A percentile compares a stretch with the other conserved stretches of the same genome.
Conservation (phyloP, 2,113 vertebrate genomes). For the Eulemur macaco region DNA sequence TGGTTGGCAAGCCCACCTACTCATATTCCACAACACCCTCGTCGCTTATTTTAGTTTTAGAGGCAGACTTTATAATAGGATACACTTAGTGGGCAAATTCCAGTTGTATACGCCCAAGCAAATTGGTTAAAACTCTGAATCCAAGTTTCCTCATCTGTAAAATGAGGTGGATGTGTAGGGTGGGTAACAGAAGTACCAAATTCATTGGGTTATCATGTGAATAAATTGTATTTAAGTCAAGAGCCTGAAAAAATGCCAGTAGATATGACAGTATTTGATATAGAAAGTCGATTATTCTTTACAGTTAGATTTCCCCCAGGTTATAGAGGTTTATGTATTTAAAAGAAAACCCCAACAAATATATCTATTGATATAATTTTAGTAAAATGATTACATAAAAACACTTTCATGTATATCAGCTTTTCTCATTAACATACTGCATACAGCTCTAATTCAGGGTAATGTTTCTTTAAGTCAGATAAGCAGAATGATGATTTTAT, state of each 20-base stretch:
- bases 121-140: not conserved
- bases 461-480: not conserved
- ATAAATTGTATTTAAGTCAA: not conserved
- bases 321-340: not conserved
- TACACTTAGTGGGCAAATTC: not conserved
- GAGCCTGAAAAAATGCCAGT: not conserved
- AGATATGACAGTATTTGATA: not conserved
- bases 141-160: not conserved
- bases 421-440: not conserved
- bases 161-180: not conserved
- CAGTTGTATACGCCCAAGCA: not conserved
- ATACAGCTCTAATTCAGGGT: not conserved
- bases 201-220: not conserved
- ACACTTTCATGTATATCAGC: not conserved
- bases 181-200: not conserved
- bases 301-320: not conserved
- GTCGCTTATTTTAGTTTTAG: not conserved
- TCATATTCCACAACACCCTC: not conserved
- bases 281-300: not conserved
- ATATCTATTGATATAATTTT: not conserved
- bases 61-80: not conserved
- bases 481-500: not conserved
- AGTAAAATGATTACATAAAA: not conserved
- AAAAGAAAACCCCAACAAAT: not conserved
- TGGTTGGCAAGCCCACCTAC: slow-evolving; percentile 1